Percentiles rank a stretch among this genome's conserved stretches.
Conservation (phyloP, 2,113 vertebrate genomes). For the Odontophorus gujanensis region DNA sequence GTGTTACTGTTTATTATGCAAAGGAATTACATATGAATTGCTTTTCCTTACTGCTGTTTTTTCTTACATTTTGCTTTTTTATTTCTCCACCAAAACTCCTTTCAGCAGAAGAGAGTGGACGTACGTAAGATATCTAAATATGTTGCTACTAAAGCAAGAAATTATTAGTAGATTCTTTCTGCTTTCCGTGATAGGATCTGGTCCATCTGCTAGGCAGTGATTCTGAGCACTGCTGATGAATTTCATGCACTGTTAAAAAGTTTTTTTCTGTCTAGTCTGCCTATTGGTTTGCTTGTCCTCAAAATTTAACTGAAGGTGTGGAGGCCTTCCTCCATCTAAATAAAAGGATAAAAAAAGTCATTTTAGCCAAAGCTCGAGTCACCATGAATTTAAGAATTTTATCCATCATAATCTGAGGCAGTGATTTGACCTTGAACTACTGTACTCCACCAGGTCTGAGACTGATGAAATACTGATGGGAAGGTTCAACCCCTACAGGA, state of each 20-base stretch:
- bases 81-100: neutral
- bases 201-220: fast-evolving
- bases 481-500: neutral
- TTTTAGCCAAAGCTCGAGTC: neutral
- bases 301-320: neutral
- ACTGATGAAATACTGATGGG: neutral
- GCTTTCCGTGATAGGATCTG: neutral
- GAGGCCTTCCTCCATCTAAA: neutral
- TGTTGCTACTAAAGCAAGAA: neutral
- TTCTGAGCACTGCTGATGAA: neutral
- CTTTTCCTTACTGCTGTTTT: neutral
- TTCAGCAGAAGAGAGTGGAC: neutral
- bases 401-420: neutral
- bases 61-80: neutral
- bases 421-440: neutral
- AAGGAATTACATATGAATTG: neutral
- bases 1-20: neutral
- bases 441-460: neutral
- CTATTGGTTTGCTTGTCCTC: too few species aligned
- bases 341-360: neutral
- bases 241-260: neutral
- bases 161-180: neutral
- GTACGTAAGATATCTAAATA: neutral
- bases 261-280: too few species aligned
- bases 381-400: neutral